Evolutionary conservation across 2,113 vertebrate species (phyloP).

Genomic region (Drymodes brunneopygia): DNA sequence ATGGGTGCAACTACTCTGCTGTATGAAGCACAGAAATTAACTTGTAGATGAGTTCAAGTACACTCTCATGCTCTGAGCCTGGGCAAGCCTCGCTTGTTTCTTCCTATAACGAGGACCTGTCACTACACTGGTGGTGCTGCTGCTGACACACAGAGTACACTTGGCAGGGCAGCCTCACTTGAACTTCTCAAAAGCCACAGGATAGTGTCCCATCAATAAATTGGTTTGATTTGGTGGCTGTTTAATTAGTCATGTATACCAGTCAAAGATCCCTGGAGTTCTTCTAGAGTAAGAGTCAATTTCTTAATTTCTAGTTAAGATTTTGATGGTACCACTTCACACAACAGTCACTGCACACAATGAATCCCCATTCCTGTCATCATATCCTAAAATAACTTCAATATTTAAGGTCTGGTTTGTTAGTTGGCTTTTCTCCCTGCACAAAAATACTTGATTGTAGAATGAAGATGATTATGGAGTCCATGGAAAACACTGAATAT

Average conservation of each 20-base stretch:
- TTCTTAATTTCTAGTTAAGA: neutral
- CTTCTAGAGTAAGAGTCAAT: neutral
- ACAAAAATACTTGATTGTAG: neutral
- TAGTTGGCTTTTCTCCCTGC: neutral
- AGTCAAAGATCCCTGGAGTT: neutral
- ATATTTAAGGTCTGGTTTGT: neutral
- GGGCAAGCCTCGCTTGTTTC: neutral
- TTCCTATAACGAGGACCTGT: accelerated
- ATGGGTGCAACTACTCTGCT: neutral
- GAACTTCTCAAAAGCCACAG: neutral
- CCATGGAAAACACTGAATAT: accelerated
- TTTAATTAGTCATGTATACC: neutral
- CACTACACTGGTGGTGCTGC: accelerated
- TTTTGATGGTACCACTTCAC: neutral
- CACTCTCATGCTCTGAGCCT: neutral
- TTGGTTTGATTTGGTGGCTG: neutral
- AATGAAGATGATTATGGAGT: neutral
- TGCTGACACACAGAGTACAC: neutral
- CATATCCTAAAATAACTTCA: neutral
- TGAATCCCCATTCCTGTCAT: neutral
- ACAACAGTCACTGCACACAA: neutral
- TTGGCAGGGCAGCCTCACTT: neutral
- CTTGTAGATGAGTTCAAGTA: neutral
- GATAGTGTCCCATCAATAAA: neutral
- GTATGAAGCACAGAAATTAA: neutral